A percentile compares a stretch with the other conserved stretches of the same genome.
Conservation (phyloP, 2,113 vertebrate species). For the Scortum barcoo region DNA sequence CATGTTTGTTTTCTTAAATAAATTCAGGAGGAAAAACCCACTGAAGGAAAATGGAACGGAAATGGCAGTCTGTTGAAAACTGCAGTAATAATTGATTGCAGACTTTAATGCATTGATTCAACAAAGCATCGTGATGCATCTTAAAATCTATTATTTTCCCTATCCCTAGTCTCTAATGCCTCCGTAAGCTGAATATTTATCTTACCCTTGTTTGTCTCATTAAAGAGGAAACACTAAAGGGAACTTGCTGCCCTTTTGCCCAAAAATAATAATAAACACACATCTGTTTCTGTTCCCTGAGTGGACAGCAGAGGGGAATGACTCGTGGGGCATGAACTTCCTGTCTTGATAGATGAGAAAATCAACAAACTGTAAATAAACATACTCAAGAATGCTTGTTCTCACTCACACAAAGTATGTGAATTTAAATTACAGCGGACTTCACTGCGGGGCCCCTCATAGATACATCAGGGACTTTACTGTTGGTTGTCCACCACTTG, state of each 20-base stretch:
- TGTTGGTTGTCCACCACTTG: no score
- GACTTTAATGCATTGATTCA: no score
- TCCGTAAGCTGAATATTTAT: neutral
- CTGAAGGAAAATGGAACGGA: no score
- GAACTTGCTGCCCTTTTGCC: slow-evolving; percentile 49
- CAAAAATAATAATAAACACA: slow-evolving; percentile 59
- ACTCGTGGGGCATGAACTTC: slow-evolving; percentile 62
- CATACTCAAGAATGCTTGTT: neutral
- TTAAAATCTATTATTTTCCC: no score
- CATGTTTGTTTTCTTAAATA: no score
- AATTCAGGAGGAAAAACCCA: no score
- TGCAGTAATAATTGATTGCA: no score
- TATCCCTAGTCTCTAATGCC: no score
- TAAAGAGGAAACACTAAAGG: slow-evolving; percentile 33
- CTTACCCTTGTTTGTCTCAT: slow-evolving; percentile 33
- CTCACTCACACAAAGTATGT: neutral
- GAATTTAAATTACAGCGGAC: neutral
- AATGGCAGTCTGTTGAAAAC: no score
- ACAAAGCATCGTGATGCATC: no score
- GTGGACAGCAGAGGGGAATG: slow-evolving; percentile 47
- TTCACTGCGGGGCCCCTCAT: neutral
- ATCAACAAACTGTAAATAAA: slow-evolving; percentile 43
- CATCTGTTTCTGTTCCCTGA: slow-evolving; percentile 61
- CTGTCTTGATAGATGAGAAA: slow-evolving; percentile 67
- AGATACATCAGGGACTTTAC: no score